Evolutionary conservation across 1,140 invertebrate species (phyloP).

Genomic region (Drosophila grimshawi): DNA sequence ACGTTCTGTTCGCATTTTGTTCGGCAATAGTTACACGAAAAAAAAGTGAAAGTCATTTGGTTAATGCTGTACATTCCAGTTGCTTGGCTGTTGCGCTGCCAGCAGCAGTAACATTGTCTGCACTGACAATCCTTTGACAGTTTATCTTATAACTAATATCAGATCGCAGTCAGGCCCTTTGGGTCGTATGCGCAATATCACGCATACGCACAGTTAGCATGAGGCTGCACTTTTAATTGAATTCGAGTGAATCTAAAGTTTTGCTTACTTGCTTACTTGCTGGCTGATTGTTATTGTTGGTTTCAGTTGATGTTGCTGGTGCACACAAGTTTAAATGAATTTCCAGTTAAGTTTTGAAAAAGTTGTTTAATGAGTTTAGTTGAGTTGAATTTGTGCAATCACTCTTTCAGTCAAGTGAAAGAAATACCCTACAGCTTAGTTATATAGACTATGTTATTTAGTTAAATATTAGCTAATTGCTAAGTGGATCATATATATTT

Average conservation of each 20-base stretch:
- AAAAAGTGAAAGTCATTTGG: slow-evolving; percentile 77
- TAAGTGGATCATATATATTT: neutral
- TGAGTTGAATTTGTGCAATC: slow-evolving; percentile 64
- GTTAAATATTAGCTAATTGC: slow-evolving; percentile 1
- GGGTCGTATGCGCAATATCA: slow-evolving; percentile 75
- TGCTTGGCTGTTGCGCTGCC: slow-evolving; percentile 16
- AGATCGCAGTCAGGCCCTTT: slow-evolving; percentile 40
- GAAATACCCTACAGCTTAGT: neutral
- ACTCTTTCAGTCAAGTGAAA: neutral
- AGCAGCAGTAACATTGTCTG: slow-evolving; percentile 35
- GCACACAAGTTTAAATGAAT: slow-evolving; percentile 71
- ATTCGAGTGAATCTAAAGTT: slow-evolving; percentile 72
- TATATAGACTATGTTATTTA: slow-evolving; percentile 5
- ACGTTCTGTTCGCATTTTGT: slow-evolving; percentile 19
- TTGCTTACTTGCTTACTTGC: neutral
- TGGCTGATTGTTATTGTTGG: slow-evolving; percentile 4
- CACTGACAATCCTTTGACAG: slow-evolving; percentile 58
- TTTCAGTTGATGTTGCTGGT: slow-evolving; percentile 25
- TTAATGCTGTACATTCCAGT: slow-evolving; percentile 43
- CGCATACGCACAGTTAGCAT: slow-evolving; percentile 60
- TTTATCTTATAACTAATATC: slow-evolving; percentile 34
- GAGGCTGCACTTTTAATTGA: slow-evolving; percentile 73
- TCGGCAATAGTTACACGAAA: slow-evolving; percentile 11
- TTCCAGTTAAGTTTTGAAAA: slow-evolving; percentile 61
- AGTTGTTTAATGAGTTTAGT: slow-evolving; percentile 75